Evolutionary conservation across 2,888 invertebrate species (phyloP).

Genomic region (Phengaris arion): DNA sequence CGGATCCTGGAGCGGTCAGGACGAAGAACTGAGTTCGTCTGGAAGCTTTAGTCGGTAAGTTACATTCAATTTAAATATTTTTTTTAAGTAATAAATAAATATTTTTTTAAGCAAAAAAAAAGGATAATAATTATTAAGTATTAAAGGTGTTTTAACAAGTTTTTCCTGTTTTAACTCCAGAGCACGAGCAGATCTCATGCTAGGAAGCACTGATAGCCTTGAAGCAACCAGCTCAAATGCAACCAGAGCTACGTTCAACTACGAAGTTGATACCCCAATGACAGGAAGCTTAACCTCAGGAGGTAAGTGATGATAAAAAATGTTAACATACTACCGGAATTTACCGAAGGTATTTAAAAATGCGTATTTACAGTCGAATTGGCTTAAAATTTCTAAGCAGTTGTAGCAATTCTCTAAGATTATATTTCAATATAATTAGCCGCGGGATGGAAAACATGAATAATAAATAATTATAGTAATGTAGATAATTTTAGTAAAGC

Average conservation of each 20-base stretch:
- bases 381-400: no score
- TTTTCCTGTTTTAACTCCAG: conserved; percentile 35
- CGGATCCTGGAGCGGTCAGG: conserved; percentile 77
- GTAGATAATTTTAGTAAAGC: background rate
- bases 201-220: conserved; percentile 85
- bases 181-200: conserved; percentile 76
- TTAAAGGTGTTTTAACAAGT: background rate
- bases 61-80: conserved; percentile 5
- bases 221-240: conserved; percentile 89
- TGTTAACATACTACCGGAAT: background rate
- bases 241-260: conserved; percentile 90
- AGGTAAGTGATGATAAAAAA: conserved; percentile 52
- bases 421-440: no score
- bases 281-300: conserved; percentile 90
- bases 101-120: background rate
- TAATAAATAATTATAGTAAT: background rate
- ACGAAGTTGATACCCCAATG: conserved; percentile 91
- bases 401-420: no score
- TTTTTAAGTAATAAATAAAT: background rate
- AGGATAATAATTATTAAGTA: background rate
- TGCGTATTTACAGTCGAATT: no score
- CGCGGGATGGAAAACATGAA: no score
- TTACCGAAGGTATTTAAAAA: no score
- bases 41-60: conserved; percentile 74
- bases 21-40: conserved; percentile 75